These are phyloP conservation scores for Furcifer pardalis DNA, from an alignment of 2,797 vertebrate species.

Conservation along the genomic window DNA sequence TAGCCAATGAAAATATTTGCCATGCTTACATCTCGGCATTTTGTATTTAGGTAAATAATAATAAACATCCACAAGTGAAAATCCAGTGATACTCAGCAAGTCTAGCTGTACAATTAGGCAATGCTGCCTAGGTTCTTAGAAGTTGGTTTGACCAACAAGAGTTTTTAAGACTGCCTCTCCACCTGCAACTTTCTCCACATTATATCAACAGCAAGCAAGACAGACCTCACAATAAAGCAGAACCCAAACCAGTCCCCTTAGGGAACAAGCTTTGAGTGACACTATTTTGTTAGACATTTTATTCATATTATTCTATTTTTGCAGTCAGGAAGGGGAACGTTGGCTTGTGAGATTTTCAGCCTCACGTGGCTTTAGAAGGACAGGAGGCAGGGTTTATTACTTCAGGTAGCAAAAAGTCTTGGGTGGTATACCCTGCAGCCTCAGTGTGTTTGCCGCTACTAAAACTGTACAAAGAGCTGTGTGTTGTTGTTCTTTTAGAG, in stretches of 20 bases:
- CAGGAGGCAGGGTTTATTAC: neutral
- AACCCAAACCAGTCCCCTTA: neutral
- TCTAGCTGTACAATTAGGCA: neutral
- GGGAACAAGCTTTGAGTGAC: neutral
- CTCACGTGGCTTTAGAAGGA: neutral
- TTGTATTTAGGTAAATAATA: conserved; percentile 33
- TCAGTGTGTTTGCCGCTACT: conserved; percentile 47
- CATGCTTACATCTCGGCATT: conserved; percentile 37
- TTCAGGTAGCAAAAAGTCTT: neutral
- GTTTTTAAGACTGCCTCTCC: too few species aligned
- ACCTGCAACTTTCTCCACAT: too few species aligned
- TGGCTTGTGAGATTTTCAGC: neutral
- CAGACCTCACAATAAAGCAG: too few species aligned
- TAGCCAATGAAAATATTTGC: conserved; percentile 38
- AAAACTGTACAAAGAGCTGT: conserved; percentile 51
- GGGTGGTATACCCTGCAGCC: conserved; percentile 6
- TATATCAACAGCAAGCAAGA: too few species aligned
- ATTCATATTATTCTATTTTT: neutral
- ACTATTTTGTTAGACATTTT: neutral
- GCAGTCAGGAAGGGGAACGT: neutral
- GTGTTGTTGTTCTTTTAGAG: conserved; percentile 46
- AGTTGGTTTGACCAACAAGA: too few species aligned
- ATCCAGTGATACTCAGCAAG: conserved; percentile 40
- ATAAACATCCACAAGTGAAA: conserved; percentile 6
- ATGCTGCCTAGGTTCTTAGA: too few species aligned